phyloP scores from a whole-genome alignment of 2,797 vertebrate genomes.

The Pseudomugil gertrudae region DNA sequence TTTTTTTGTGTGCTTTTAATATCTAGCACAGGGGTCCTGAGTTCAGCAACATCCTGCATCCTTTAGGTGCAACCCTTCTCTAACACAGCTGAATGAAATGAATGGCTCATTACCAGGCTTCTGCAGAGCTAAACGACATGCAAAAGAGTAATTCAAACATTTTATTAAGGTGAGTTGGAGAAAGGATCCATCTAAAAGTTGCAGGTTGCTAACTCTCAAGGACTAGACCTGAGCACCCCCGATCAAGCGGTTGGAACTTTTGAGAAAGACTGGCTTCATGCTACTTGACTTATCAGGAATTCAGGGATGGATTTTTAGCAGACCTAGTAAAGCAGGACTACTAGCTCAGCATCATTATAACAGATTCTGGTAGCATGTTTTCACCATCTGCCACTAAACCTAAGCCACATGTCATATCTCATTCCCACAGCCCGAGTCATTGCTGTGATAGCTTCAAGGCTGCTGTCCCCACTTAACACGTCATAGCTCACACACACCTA shows the following conservation, averaged over 20 bases:
- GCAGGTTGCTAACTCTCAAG: too few relatives aligned
- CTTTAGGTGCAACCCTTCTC: too few relatives aligned
- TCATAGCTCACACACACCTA: slow-evolving; percentile 20
- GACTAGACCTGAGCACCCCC: too few relatives aligned
- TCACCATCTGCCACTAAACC: slow-evolving; percentile 54
- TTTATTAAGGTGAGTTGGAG: too few relatives aligned
- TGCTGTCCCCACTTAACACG: slow-evolving; percentile 39
- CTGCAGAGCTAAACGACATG: too few relatives aligned
- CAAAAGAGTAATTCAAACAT: too few relatives aligned
- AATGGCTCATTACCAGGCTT: too few relatives aligned
- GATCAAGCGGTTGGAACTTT: neutral
- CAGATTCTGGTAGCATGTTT: slow-evolving; percentile 43
- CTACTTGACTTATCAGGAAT: neutral
- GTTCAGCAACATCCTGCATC: too few relatives aligned
- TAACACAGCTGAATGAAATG: too few relatives aligned
- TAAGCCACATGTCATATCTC: slow-evolving; percentile 51
- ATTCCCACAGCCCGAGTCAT: slow-evolving; percentile 28
- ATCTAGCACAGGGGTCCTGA: too few relatives aligned
- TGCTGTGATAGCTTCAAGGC: slow-evolving; percentile 53
- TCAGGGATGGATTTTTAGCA: slow-evolving; percentile 1
- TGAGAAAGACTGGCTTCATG: neutral
- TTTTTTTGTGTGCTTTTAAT: too few relatives aligned
- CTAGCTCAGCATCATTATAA: slow-evolving; percentile 31
- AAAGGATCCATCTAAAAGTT: too few relatives aligned
- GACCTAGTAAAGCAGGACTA: slow-evolving; percentile 1